phyloP scores from a whole-genome alignment of 2,888 invertebrate genomes.

The Luperina nickerlii region DNA sequence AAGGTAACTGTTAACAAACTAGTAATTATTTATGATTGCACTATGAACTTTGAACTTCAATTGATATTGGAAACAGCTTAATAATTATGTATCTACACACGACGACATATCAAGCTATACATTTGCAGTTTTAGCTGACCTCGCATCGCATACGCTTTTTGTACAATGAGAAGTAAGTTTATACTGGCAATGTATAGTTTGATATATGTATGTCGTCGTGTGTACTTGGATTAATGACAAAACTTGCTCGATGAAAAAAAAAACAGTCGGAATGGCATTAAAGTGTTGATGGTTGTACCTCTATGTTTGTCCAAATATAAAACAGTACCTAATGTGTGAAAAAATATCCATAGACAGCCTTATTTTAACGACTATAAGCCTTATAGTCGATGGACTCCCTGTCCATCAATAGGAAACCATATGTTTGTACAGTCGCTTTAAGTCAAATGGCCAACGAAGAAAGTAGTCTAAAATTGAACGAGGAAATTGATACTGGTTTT shows the following conservation, averaged over 20 bases:
- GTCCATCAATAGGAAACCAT: neutral
- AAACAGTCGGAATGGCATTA: neutral
- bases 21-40: constrained; percentile 48
- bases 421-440: neutral
- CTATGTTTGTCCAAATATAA: too few relatives aligned
- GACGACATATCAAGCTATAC: neutral
- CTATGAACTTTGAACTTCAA: constrained; percentile 46
- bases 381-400: too few relatives aligned
- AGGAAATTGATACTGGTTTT: neutral
- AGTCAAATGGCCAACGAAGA: neutral
- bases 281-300: too few relatives aligned
- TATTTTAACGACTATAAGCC: neutral
- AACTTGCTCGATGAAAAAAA: neutral
- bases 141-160: neutral
- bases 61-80: constrained; percentile 34
- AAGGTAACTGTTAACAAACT: constrained; percentile 44
- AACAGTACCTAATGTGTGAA: too few relatives aligned
- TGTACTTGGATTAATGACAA: neutral
- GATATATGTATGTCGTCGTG: neutral
- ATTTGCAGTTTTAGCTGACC: neutral
- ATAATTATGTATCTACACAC: neutral
- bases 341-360: neutral
- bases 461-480: neutral
- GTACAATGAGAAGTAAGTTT: neutral
- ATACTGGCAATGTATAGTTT: neutral